Base-by-base conservation (phyloP, 2,797 vertebrate genomes). In the Chaenodraco wilsoni region DNA sequence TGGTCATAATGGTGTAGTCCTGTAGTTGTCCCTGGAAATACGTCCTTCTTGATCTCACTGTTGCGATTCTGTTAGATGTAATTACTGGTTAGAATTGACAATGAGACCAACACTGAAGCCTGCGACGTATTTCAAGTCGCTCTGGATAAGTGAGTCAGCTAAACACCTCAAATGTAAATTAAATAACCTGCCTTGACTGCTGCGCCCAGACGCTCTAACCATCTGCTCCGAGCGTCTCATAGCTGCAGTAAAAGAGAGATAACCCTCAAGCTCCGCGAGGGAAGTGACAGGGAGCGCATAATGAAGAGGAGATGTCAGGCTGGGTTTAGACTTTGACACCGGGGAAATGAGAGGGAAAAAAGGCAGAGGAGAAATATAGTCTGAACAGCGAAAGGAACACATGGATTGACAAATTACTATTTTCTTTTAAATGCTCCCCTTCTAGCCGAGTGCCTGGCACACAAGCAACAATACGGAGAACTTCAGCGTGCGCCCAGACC, bases 221-320 rank as follows among this genome's bases (percentile, higher is more conserved):
- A 88, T 90, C 88, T 90, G 91, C 79, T 89, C 76, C 10, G 82
- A 88, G 83, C 48, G 51, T 69, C 84, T 89, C 74, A 65, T 31
- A 49, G 75, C 83, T 57, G 72, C 72, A 58, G 80, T 81, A 74
- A 84, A 81, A 72, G 61, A 83, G 74, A 87, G 68, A 88, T 62
- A 72, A 79, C 64, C 69, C 87, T 88, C 74, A 68, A 65, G 78
- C 78, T 75, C 75, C n/a, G 76, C 49, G 31, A 83, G 80, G 54
- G 51, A 65, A 83, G 74, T 73, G 82, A 76, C 70, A 83, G 69
- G 56, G 51, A 79, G 66, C 14, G 81, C 80, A 84, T 87, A 84
- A 89, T 83, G 69, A 87, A 83, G 74, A 84, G 69, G 60, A 49
- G 33, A 79, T 52, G 73, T 85, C 82, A 74, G 68, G 43, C 57